These are phyloP conservation scores for Coccyzus lansbergi DNA, from an alignment of 2,797 vertebrate species.

Conservation along the genomic window DNA sequence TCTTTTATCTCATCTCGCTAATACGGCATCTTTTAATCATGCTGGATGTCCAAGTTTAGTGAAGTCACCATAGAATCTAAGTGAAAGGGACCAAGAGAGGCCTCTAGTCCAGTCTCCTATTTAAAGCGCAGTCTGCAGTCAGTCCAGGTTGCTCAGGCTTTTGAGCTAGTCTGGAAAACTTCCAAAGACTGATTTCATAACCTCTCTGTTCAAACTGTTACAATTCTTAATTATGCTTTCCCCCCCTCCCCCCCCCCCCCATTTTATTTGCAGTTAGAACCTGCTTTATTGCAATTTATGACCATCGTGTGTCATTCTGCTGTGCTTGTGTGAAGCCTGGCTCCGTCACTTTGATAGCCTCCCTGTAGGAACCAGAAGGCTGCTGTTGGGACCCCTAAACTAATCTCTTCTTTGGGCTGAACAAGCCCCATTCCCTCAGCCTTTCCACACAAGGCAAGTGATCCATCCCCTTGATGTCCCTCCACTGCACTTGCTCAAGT, in stretches of 20 bases:
- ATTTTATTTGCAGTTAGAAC: neutral
- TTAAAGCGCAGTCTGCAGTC: neutral
- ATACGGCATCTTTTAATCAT: neutral
- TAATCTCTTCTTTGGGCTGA: neutral
- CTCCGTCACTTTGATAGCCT: neutral
- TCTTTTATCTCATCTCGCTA: neutral
- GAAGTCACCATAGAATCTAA: neutral
- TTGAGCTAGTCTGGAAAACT: neutral
- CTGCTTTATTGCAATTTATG: neutral
- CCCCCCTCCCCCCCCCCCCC: too few relatives aligned
- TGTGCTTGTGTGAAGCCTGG: neutral
- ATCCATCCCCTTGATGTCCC: neutral
- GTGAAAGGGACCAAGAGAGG: neutral
- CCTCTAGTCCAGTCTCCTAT: neutral
- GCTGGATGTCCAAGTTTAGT: neutral
- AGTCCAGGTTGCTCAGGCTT: neutral
- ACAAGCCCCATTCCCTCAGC: neutral
- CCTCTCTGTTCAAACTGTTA: neutral
- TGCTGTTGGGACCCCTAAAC: neutral
- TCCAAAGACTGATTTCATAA: neutral
- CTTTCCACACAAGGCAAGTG: neutral
- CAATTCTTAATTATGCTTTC: neutral
- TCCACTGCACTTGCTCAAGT: neutral
- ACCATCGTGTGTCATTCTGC: neutral
- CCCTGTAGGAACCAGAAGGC: neutral